Percentiles rank a stretch among this genome's conserved stretches.
Conservation (phyloP, 2,888 invertebrate genomes). For the Brachypalpus laphriformis region DNA sequence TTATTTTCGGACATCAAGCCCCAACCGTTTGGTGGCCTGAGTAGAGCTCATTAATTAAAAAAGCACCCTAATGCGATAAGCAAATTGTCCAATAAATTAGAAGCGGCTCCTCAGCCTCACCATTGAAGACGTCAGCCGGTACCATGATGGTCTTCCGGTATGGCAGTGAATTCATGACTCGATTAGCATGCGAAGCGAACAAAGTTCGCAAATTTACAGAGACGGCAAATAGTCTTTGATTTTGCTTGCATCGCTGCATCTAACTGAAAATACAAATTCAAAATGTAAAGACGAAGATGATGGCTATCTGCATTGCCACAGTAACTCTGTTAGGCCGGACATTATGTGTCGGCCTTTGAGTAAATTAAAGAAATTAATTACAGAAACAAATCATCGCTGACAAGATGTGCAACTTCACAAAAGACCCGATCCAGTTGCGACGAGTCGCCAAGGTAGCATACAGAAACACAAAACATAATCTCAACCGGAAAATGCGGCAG, state of each 20-base stretch:
- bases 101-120: constrained; percentile 23
- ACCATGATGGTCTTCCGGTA: constrained; percentile 65
- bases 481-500: constrained; percentile 71
- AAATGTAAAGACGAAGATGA: constrained; percentile 52
- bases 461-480: constrained; percentile 66
- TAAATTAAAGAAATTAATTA: constrained; percentile 72
- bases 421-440: constrained; percentile 55
- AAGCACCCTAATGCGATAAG: constrained; percentile 72
- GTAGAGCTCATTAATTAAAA: constrained; percentile 70
- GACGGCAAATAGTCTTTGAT: constrained; percentile 20
- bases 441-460: constrained; percentile 5
- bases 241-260: not conserved
- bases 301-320: constrained; percentile 62
- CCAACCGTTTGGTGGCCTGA: constrained; percentile 59
- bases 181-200: constrained; percentile 41
- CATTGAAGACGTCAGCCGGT: constrained; percentile 31
- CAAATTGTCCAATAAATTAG: constrained; percentile 69
- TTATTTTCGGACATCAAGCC: constrained; percentile 54
- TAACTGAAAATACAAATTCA: constrained; percentile 28
- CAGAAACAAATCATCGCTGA: constrained; percentile 71
- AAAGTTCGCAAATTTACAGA: too few relatives aligned
- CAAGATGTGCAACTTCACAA: constrained; percentile 67
- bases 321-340: constrained; percentile 65
- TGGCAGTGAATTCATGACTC: constrained; percentile 25
- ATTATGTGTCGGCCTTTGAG: constrained; percentile 68